Conservation (phyloP, 2,113 vertebrate species). For the Serinus canaria region DNA sequence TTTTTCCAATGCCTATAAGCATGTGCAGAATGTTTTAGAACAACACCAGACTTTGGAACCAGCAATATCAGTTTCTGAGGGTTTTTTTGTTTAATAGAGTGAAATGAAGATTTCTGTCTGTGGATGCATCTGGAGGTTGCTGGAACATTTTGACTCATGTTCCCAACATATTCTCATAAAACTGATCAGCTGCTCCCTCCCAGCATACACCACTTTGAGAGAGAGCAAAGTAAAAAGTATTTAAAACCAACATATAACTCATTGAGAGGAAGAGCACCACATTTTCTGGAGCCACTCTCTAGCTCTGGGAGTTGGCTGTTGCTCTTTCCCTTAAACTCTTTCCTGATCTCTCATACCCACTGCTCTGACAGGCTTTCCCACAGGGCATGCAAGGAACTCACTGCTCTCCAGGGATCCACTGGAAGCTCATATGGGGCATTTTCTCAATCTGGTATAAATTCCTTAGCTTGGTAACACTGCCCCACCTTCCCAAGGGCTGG, state of each 20-base stretch:
- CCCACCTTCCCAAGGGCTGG: background rate
- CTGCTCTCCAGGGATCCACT: background rate
- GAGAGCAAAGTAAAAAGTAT: background rate
- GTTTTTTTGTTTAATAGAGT: background rate
- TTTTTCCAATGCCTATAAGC: background rate
- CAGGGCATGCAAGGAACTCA: background rate
- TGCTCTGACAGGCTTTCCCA: background rate
- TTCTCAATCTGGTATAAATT: background rate
- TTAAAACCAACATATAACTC: background rate
- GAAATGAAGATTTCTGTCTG: background rate
- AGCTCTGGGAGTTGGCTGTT: background rate
- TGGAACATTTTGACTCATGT: background rate
- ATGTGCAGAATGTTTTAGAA: background rate
- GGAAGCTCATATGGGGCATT: background rate
- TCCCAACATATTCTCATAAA: background rate
- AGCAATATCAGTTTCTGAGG: background rate
- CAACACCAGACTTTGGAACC: background rate
- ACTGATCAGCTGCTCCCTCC: background rate
- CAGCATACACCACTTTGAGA: background rate
- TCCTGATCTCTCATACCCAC: background rate
- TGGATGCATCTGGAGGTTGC: background rate
- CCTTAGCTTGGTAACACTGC: background rate
- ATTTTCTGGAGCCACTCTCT: background rate
- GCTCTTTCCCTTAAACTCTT: background rate
- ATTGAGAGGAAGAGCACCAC: background rate